Evolutionary conservation across 2,888 invertebrate genomes (phyloP).

Genomic region (Sarcophaga subvicina): DNA sequence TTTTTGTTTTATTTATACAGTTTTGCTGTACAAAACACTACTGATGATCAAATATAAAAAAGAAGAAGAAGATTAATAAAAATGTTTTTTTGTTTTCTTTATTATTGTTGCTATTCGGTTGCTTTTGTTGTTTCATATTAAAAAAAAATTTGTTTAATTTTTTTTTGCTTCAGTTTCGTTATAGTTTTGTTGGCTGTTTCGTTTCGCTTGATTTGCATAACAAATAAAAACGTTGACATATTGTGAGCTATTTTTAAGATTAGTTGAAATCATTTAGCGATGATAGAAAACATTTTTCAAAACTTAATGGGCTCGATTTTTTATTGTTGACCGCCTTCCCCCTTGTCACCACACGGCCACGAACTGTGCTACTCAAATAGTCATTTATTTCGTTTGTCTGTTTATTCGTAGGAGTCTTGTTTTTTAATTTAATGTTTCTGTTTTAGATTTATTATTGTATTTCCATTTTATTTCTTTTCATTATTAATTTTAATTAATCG

Average conservation of each 20-base stretch:
- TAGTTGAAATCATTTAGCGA: slow-evolving; percentile 68
- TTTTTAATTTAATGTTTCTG: slow-evolving; percentile 17
- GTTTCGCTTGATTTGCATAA: slow-evolving; percentile 76
- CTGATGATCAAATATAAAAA: slow-evolving; percentile 9
- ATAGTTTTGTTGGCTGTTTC: background rate
- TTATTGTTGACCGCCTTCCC: slow-evolving; percentile 9
- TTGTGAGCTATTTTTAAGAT: slow-evolving; percentile 74
- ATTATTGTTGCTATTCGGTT: slow-evolving; percentile 15
- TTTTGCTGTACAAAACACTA: background rate
- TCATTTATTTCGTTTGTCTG: background rate
- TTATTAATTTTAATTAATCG: background rate
- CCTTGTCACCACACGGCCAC: no score
- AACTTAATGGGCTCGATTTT: slow-evolving; percentile 64
- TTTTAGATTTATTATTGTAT: slow-evolving; percentile 45
- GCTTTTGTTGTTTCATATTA: slow-evolving; percentile 8
- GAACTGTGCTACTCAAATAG: background rate
- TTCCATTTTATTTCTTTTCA: slow-evolving; percentile 13
- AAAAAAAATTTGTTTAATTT: background rate
- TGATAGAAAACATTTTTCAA: slow-evolving; percentile 69
- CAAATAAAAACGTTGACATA: slow-evolving; percentile 79
- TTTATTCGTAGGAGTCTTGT: slow-evolving; percentile 40
- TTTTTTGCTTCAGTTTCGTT: background rate
- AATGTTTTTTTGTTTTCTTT: slow-evolving; percentile 13
- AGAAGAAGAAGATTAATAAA: slow-evolving; percentile 63
- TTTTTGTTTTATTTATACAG: background rate